Base-by-base conservation (phyloP, 1,140 invertebrate genomes). In the Phortica variegata region DNA sequence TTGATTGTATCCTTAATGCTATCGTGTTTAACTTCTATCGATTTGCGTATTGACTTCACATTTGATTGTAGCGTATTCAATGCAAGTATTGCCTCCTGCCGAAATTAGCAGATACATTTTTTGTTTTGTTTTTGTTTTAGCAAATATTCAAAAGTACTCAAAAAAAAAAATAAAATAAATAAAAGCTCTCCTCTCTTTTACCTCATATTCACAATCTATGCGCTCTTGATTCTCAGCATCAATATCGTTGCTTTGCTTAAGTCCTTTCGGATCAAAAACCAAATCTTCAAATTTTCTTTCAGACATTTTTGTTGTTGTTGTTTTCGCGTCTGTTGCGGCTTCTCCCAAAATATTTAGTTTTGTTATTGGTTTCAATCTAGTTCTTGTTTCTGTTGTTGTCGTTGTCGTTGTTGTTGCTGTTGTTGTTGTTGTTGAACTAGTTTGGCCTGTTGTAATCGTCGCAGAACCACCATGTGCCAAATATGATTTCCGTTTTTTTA, bases 31-130 rank as follows among this genome's bases (percentile, higher is more conserved):
- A 16, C 61, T 29, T 58, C 71, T 54, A 77, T 76, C 33, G 74
- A 79, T 49, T 81, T 79, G 48, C 81, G 76, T 26, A 87, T 60
- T n/a, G 76, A 75, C 2, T 78, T 73, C 26, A 82, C 81, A 77
- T 89, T 90, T 16, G 84, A 85, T 73, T 91, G 89, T 17, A 91
- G 73, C 6, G 65, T 75, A 56, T 88, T 88, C 16, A 91, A 75
- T 34, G 81, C 78, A 39, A 77, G 66, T 1, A 91, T 78, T 33
- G 88, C 84, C 48, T 84, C 82, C 88, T 90, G 56, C n/a, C 29
- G n/a, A n/a, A n/a, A n/a, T n/a, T n/a, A n/a, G n/a, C n/a, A n/a
- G n/a, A n/a, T n/a, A 31, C 29, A 31, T 31, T 31, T 8, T 31
- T 31, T 31, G 29, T 8, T 31, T 31, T 31, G 29, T 31, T n/a